Conservation (phyloP, 30 jellyfish, hydroid and myxozoan species). For the Catostylus mosaicus region DNA sequence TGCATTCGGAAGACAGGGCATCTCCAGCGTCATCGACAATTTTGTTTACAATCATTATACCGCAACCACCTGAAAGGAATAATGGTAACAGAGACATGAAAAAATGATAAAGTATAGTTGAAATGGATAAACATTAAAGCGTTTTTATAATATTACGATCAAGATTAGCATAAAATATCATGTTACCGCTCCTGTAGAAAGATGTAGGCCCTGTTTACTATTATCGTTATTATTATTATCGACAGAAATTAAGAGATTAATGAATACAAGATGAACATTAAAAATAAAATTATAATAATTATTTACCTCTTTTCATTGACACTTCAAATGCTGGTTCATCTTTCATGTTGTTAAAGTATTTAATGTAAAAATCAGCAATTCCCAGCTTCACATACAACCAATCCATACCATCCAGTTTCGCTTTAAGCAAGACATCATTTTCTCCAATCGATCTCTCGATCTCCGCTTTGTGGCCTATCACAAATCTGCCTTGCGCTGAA, state of each 20-base stretch:
- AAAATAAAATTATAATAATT: too few relatives aligned
- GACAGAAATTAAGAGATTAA: too few relatives aligned
- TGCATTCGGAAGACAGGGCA: constrained; percentile 3
- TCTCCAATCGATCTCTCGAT: not conserved
- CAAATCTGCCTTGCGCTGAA: constrained; percentile 34
- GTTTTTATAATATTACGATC: too few relatives aligned
- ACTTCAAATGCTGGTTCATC: not conserved
- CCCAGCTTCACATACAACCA: constrained; percentile 41
- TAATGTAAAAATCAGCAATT: not conserved
- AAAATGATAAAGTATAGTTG: too few relatives aligned
- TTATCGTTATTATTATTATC: too few relatives aligned
- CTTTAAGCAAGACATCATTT: constrained; percentile 2
- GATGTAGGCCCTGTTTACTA: too few relatives aligned
- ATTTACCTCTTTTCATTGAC: constrained; percentile 16
- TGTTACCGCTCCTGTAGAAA: too few relatives aligned
- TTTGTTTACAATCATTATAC: not conserved
- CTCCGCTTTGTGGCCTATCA: constrained; percentile 24
- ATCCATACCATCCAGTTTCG: constrained; percentile 7
- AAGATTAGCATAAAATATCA: too few relatives aligned
- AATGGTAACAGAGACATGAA: too few relatives aligned
- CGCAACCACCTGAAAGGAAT: too few relatives aligned
- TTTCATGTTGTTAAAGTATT: not conserved
- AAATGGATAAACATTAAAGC: too few relatives aligned
- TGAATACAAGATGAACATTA: too few relatives aligned
- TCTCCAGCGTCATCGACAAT: constrained; percentile 4